phyloP scores from a whole-genome alignment of 2,888 invertebrate genomes.

The Thymelicus sylvestris region DNA sequence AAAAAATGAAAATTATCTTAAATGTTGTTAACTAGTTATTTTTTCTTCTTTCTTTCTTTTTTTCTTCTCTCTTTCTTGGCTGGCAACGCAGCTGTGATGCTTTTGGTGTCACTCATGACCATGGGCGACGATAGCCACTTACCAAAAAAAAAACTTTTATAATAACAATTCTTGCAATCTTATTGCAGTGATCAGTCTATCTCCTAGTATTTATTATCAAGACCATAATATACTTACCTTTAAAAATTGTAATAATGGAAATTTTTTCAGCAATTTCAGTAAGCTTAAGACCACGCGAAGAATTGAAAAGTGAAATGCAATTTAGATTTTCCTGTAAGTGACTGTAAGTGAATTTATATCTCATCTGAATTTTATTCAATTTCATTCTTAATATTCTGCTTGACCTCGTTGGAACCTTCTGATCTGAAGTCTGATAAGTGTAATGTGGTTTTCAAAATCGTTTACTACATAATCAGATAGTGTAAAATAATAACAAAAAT shows the following conservation, averaged over 20 bases:
- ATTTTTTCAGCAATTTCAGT: not conserved
- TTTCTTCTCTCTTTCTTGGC: too few relatives aligned
- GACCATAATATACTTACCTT: not conserved
- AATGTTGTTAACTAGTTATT: too few relatives aligned
- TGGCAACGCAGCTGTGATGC: too few relatives aligned
- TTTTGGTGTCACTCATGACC: too few relatives aligned
- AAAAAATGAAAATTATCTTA: too few relatives aligned
- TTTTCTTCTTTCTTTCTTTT: too few relatives aligned
- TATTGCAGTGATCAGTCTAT: too few relatives aligned
- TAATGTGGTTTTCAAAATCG: not conserved
- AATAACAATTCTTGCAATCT: too few relatives aligned
- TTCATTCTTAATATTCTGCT: conserved; percentile 1
- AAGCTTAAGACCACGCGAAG: not conserved
- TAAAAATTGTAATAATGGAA: not conserved
- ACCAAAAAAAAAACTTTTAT: too few relatives aligned
- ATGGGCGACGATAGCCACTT: too few relatives aligned
- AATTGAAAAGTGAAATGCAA: conserved; percentile 9
- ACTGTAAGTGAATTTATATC: conserved; percentile 16
- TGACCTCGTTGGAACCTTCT: not conserved
- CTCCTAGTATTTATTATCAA: not conserved
- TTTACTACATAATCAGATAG: not conserved
- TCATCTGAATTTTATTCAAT: conserved; percentile 8
- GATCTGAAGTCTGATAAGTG: not conserved
- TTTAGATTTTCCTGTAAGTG: conserved; percentile 12
- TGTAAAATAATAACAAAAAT: too few relatives aligned